Conservation (phyloP, 2,113 vertebrate species). For the Charadrius vociferus region DNA sequence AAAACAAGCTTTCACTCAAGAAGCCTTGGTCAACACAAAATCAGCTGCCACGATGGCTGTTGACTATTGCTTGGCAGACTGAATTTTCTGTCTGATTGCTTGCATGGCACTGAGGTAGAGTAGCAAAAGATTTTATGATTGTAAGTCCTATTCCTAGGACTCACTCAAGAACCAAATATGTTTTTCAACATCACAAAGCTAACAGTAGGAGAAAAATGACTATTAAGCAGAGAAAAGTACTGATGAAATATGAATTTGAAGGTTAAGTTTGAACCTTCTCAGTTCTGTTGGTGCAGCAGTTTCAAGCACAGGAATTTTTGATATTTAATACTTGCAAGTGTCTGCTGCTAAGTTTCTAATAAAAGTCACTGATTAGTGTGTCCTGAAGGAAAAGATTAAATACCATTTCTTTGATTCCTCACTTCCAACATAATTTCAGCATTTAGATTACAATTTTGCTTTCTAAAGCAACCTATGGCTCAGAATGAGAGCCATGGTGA, state of each 20-base stretch:
- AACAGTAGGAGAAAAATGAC: neutral
- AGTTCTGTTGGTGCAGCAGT: neutral
- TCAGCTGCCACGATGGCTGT: neutral
- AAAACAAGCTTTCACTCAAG: neutral
- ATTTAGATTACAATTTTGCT: constrained; percentile 22
- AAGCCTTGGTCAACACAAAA: neutral
- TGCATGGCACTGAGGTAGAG: neutral
- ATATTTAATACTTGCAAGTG: neutral
- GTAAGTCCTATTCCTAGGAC: neutral
- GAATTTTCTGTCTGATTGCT: neutral
- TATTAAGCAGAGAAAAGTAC: neutral
- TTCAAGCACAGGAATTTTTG: neutral
- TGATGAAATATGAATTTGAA: constrained; percentile 1
- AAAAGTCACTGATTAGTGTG: neutral
- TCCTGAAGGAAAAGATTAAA: constrained; percentile 15
- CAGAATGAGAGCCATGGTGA: neutral
- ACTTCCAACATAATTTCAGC: neutral
- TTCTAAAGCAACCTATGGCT: neutral
- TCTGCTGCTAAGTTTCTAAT: neutral
- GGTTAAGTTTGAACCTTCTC: neutral
- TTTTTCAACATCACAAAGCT: neutral
- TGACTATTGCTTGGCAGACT: neutral
- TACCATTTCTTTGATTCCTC: neutral
- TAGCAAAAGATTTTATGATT: neutral
- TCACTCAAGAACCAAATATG: neutral